Evolutionary conservation across 1,140 invertebrate species (phyloP), one percentile per base, ranked within the genome.

Genomic region (Xylocopa sonorina): DNA sequence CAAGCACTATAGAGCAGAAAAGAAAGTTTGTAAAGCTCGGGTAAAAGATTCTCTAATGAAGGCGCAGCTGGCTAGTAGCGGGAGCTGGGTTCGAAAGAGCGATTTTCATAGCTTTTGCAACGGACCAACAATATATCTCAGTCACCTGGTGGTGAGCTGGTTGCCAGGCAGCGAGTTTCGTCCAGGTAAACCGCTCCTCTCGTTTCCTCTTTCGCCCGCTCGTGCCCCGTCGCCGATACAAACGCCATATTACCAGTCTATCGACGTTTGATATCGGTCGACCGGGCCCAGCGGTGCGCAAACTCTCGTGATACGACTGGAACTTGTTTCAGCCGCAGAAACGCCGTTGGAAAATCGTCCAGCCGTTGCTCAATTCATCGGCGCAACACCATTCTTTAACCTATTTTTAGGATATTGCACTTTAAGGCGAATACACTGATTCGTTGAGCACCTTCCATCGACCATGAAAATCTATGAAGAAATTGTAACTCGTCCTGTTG

Each of bases 151-250:
- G 43, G 78, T 46, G 51, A 72, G 50, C 51, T 51, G 74, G 58
- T 80, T 83, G 64, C 76, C 81, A 82, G 77, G 73, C 81, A 76
- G 82, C 71, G 60, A 62, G 58, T 73, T 50, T 78, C 43, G 38
- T 50, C 62, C 62, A 73, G 62, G 69, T 77, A 64, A 77, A 87
- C 29, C 29, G 18, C 46, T 50, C 18, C 79, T 87, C 72, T 80
- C 55, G 58, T 71, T 81, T 77, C 69, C 68, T 68, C 73, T 68
- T 46, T 69, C 46, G 43, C 21, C 14, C 57, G 38, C 16, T 55
- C 46, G 38, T 53, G 48, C 16, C 38, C 57, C 43, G 75, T 41
- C 60, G 27, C 27, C 58, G 58, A 62, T 73, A 63, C 68, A 72
- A 69, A 73, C 68, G 68, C 48, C 71, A 60, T 68, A 64, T 64